phyloP scores from a whole-genome alignment of 2,888 invertebrate species.

The Pseudococcus longispinus region DNA sequence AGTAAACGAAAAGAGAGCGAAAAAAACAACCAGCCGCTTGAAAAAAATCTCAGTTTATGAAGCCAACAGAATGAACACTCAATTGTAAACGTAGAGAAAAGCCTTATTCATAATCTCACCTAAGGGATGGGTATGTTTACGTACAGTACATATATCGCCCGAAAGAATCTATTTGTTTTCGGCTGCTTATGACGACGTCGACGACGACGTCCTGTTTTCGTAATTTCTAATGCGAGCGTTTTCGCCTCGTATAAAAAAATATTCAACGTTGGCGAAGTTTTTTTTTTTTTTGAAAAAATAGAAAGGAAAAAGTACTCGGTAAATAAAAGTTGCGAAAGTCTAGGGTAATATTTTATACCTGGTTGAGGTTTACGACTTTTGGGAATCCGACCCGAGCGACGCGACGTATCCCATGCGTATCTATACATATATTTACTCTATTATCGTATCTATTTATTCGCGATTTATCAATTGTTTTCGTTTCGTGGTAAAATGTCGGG shows the following conservation, averaged over 20 bases:
- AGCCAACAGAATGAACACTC: not conserved
- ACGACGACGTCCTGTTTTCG: not conserved
- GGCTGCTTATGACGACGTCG: not conserved
- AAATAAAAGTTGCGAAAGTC: not conserved
- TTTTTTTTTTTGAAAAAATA: too few relatives aligned
- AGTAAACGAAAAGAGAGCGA: not conserved
- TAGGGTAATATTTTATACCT: conserved; percentile 18
- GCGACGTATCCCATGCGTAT: not conserved
- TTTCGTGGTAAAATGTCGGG: not conserved
- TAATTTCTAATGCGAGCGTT: conserved; percentile 11
- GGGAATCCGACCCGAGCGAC: not conserved
- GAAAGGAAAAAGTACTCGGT: not conserved
- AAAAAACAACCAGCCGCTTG: not conserved
- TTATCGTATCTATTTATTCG: conserved; percentile 32
- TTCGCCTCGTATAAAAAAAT: not conserved
- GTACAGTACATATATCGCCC: not conserved
- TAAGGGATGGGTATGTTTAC: conserved; percentile 31
- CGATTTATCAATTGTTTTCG: conserved; percentile 24
- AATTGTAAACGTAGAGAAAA: not conserved
- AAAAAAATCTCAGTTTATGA: conserved; percentile 35
- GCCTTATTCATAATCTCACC: not conserved
- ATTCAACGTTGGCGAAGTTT: not conserved
- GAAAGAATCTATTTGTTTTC: not conserved
- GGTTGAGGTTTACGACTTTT: conserved; percentile 2
- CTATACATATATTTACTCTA: not conserved